These are phyloP conservation scores for Zaprionus davidi DNA, from an alignment of 1,140 invertebrate species.

Conservation along the genomic window DNA sequence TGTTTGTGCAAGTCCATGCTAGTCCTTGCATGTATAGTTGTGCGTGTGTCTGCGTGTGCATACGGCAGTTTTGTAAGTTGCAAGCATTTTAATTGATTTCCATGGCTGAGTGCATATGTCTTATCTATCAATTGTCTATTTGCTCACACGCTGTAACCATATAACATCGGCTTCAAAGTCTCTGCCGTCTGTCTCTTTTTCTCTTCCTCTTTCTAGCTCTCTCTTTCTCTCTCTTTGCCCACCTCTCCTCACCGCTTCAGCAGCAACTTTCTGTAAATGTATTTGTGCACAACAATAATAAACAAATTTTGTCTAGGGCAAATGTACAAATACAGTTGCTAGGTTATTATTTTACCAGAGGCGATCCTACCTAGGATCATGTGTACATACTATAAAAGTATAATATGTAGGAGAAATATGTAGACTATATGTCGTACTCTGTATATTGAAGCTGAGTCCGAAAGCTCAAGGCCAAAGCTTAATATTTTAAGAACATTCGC, in stretches of 20 bases:
- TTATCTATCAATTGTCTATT: constrained; percentile 63
- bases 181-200: background rate
- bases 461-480: background rate
- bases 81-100: constrained; percentile 83
- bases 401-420: no score
- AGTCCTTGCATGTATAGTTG: constrained; percentile 19
- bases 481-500: background rate
- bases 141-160: constrained; percentile 30
- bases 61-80: constrained; percentile 58
- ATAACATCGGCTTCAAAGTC: constrained; percentile 1
- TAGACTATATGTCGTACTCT: background rate
- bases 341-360: background rate
- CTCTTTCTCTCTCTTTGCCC: background rate
- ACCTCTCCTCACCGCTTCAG: background rate
- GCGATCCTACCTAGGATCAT: background rate
- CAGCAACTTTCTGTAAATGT: background rate
- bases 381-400: background rate
- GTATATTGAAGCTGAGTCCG: background rate
- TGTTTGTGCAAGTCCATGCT: background rate
- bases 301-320: background rate
- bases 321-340: background rate
- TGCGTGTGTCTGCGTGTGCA: constrained; percentile 24
- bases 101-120: constrained; percentile 78
- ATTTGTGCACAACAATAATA: constrained; percentile 1
- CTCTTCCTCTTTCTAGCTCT: background rate